These are phyloP conservation scores for Rotaria macrura DNA, from an alignment of 2,888 invertebrate species.

Conservation along the genomic window DNA sequence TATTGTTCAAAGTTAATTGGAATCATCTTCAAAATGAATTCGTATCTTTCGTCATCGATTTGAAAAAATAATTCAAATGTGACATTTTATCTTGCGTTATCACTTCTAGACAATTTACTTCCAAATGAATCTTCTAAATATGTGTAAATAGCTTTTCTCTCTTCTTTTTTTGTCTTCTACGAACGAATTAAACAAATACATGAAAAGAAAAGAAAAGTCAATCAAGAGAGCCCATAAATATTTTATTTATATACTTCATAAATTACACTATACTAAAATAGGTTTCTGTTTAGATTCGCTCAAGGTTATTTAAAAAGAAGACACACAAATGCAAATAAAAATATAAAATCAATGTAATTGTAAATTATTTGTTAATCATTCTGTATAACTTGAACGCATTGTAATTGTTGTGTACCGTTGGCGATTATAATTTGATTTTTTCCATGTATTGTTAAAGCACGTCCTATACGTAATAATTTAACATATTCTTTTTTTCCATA, in stretches of 20 bases:
- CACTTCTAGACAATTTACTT: neutral
- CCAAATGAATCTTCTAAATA: neutral
- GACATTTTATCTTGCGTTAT: neutral
- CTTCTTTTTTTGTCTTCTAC: neutral
- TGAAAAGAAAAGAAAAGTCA: neutral
- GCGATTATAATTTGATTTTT: neutral
- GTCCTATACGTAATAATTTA: neutral
- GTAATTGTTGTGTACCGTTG: neutral
- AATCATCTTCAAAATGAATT: no score
- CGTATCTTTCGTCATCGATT: no score
- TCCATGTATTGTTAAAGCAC: neutral
- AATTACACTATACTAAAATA: neutral
- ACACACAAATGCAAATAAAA: neutral
- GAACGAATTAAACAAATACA: neutral
- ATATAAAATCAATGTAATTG: neutral
- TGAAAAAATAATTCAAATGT: no score
- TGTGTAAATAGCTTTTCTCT: neutral
- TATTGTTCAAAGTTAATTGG: no score
- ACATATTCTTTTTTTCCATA: neutral
- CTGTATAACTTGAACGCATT: neutral
- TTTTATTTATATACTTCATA: neutral
- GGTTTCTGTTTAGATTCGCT: neutral
- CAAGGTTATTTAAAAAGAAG: neutral
- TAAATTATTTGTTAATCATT: neutral
- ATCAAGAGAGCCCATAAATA: neutral